Base-by-base conservation (phyloP, 2,888 invertebrate species). In the Mythimna vitellina region DNA sequence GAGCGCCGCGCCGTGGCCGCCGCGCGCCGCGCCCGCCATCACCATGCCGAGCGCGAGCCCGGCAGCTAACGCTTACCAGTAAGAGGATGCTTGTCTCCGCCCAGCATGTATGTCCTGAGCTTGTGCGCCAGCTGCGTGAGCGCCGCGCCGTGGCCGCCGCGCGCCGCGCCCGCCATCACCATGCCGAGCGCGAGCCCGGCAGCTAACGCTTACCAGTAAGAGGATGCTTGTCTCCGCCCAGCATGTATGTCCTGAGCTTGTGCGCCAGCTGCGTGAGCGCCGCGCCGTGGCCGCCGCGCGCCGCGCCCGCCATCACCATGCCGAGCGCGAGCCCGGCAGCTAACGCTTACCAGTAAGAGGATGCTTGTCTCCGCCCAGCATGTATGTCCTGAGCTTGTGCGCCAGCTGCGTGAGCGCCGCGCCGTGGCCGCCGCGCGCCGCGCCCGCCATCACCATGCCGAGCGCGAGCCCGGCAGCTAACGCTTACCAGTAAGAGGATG, bases 261-360 rank as follows among this genome's bases (percentile, higher is more conserved):
- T 98, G 96, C 79, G 97, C 89, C 97, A 98, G 22, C 98, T 98
- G 53, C 87, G 97, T 66, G 0, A 54, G 73, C 51, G 97, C 95
- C 9, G 89, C 3, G 83, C 25, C 58, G 0, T 22, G 25, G 0
- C 12, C 25, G 0, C 22, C 8, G 0, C 68, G 63, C 81, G 74
- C 92, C 0, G 90, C 89, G 17, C 93, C 91, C 63, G 99, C 97
- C 84, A 98, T 98, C 57, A 99, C 98, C 82, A 99, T 93, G 10
- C 99, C 99, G 14, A 99, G 96, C 25, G 99, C 98, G 69, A 99
- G 96, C 0, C 99, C 99, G 5, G 99, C 99, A 2, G 99, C 98
- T 80, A 99, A 96, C 0, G 99, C 98, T n/a, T n/a, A n/a, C n/a
- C n/a, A n/a, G n/a, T 57, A 97, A 17, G 96, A 20, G 90, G 35